phyloP scores from a whole-genome alignment of 2,888 invertebrate species.

The Drosophila quasianomalipes region DNA sequence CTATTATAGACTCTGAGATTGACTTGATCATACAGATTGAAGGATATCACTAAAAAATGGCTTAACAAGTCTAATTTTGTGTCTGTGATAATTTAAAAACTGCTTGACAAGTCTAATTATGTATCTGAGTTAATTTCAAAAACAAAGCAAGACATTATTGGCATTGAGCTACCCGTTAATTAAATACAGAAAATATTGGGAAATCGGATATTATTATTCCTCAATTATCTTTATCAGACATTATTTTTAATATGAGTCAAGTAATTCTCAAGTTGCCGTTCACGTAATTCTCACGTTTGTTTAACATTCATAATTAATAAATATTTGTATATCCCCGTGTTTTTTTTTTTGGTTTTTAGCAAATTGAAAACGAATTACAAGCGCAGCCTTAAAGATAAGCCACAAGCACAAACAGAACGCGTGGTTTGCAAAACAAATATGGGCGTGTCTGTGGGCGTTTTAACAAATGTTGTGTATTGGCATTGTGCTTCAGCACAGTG shows the following conservation, averaged over 20 bases:
- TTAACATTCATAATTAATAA: constrained; percentile 4
- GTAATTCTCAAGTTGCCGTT: neutral
- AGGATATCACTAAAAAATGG: neutral
- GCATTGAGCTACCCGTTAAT: neutral
- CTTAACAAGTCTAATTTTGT: neutral
- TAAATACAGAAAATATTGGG: neutral
- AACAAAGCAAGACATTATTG: neutral
- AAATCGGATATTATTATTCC: neutral
- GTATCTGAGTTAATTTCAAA: neutral
- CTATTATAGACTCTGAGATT: neutral
- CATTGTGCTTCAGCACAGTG: constrained; percentile 29
- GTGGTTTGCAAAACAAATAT: constrained; percentile 70
- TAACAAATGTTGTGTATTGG: constrained; percentile 66
- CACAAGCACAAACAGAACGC: constrained; percentile 19
- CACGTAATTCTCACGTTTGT: constrained; percentile 3
- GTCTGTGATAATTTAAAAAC: neutral
- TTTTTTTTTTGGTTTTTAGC: neutral
- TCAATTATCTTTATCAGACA: neutral
- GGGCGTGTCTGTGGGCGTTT: constrained; percentile 82
- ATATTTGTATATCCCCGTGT: neutral
- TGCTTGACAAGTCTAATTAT: neutral
- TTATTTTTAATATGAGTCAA: neutral
- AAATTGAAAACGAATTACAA: constrained; percentile 9
- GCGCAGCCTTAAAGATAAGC: constrained; percentile 1
- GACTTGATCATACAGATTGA: neutral